Base-by-base conservation (phyloP, 2,113 vertebrate genomes). In the Paramisgurnus dabryanus region DNA sequence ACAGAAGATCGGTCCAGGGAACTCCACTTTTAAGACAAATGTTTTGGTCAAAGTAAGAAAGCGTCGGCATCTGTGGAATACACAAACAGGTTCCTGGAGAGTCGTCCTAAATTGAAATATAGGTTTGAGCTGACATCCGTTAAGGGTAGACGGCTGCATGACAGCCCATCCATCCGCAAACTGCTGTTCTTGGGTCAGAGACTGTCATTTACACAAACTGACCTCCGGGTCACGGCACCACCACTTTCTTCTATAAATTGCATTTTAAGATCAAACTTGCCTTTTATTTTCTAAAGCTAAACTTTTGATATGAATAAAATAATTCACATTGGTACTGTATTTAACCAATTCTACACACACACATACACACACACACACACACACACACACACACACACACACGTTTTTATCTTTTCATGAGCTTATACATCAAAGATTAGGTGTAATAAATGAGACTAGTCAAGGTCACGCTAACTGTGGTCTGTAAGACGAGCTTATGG, bases 51-150 rank as follows among this genome's bases (percentile, higher is more conserved):
- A 69, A 81, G 74, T 40, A 67, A 76, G 27, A 73, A 71, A 49
- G 68, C 60, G n/a, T 17, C 4, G 6, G 34, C 41, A 40, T 34
- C 49, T 71, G 27, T n/a, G 39, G 74, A 81, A 81, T 81, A 64
- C 53, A 67, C 34, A 84, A 78, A 67, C 75, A 69, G 67, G 47
- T 72, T 78, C 69, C 45, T 55, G 60, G 45, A 66, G 43, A 78
- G 63, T 83, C 76, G 63, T 47, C 57, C 58, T 49, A n/a, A 22
- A 64, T 45, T 50, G 63, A 64, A 66, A 66, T 73, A 73, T 73
- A 45, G n/a, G n/a, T 61, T 60, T 12, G 43, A 7, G 55, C 43
- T 73, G 39, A 41, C n/a, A 4, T 61, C 55, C 22, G 70, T 55
- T 43, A 73, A 73, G 11, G 71, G 55, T 60, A 45, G 11, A 60